Evolutionary conservation across 2,888 invertebrate genomes (phyloP).

Genomic region (Nasonovia ribisnigri): DNA sequence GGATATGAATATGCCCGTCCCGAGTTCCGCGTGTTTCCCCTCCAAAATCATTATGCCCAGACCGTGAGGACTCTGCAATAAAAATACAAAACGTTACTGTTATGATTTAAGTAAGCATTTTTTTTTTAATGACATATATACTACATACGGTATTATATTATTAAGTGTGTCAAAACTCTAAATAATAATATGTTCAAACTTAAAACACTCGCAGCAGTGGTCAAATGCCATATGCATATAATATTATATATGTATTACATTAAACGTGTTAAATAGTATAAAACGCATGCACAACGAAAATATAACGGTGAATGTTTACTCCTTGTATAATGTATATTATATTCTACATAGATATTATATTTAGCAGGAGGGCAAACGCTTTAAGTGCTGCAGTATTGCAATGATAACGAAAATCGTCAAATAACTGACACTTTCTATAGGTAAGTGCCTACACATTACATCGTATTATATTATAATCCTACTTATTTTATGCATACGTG

Average conservation of each 20-base stretch:
- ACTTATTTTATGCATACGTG: background rate
- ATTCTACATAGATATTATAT: background rate
- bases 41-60: slow-evolving; percentile 96
- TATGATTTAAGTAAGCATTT: background rate
- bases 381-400: background rate
- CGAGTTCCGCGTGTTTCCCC: slow-evolving; percentile 91
- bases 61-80: slow-evolving; percentile 78
- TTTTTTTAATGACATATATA: background rate
- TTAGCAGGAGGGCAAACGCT: slow-evolving; percentile 25
- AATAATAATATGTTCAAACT: slow-evolving; percentile 28
- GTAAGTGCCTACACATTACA: background rate
- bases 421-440: background rate
- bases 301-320: slow-evolving; percentile 5
- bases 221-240: slow-evolving; percentile 12
- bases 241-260: background rate
- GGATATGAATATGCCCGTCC: slow-evolving; percentile 92
- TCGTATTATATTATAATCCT: background rate
- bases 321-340: background rate
- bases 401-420: background rate
- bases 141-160: slow-evolving; percentile 10
- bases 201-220: slow-evolving; percentile 49
- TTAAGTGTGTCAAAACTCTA: slow-evolving; percentile 43
- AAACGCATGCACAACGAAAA: slow-evolving; percentile 56
- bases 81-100: slow-evolving; percentile 59
- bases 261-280: background rate